A percentile compares a stretch with the other conserved stretches of the same genome.
Evolutionary conservation across 2,797 vertebrate species (phyloP).

Genomic region (Smutsia temminckii): DNA sequence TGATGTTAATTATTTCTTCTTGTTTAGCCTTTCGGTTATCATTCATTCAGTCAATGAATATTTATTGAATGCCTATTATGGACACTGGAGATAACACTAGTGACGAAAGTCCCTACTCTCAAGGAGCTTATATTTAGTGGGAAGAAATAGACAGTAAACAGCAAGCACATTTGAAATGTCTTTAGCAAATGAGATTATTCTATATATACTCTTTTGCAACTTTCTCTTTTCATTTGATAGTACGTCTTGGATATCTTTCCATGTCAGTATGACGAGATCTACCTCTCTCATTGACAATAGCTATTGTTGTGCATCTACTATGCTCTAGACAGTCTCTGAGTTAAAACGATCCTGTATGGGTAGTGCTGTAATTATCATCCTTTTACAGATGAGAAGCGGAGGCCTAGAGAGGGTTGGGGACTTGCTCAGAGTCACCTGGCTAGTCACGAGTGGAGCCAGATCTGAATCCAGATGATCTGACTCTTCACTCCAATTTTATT

Average conservation of each 20-base stretch:
- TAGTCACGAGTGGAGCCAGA: neutral
- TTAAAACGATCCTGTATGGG: neutral
- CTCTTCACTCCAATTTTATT: neutral
- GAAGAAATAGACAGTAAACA: neutral
- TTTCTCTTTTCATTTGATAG: neutral
- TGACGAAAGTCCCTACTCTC: neutral
- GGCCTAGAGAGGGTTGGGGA: neutral
- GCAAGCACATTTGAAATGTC: neutral
- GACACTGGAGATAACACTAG: neutral
- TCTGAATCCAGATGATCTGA: neutral
- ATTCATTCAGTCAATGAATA: neutral
- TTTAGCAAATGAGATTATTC: neutral
- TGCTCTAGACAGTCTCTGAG: neutral
- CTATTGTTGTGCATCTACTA: neutral
- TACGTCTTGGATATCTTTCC: neutral
- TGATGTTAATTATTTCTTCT: slow-evolving; percentile 6
- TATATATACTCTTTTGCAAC: neutral
- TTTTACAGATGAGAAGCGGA: neutral
- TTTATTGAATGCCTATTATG: neutral
- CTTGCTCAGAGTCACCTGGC: neutral
- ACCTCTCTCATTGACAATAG: neutral
- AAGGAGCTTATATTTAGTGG: neutral
- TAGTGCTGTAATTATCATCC: neutral
- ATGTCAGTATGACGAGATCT: neutral
- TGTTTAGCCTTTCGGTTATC: neutral